phyloP scores from a whole-genome alignment of 1,140 invertebrate species.

The Rhizoglyphus robini region DNA sequence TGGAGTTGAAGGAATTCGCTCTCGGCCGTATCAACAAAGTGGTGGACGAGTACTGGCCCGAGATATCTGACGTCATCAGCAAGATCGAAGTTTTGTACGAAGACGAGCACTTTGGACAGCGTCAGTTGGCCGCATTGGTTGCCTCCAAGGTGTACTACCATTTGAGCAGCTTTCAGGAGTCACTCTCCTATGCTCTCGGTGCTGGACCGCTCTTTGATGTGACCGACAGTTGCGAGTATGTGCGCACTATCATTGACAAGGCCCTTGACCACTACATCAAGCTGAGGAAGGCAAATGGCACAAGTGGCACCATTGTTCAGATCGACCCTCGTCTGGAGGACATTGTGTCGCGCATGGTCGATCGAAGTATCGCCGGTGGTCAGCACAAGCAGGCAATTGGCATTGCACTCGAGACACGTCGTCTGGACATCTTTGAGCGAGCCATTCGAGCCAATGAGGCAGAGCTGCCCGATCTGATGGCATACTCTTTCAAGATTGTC shows the following conservation, averaged over 20 bases:
- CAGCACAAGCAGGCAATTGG: slow-evolving; percentile 87
- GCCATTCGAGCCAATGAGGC: slow-evolving; percentile 74
- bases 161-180: slow-evolving; percentile 88
- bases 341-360: slow-evolving; percentile 94
- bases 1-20: slow-evolving; percentile 84
- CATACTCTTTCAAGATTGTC: slow-evolving; percentile 84
- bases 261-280: slow-evolving; percentile 90
- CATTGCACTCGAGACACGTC: slow-evolving; percentile 79
- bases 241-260: slow-evolving; percentile 89
- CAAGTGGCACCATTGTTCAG: slow-evolving; percentile 46
- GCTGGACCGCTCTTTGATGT: slow-evolving; percentile 88
- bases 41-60: slow-evolving; percentile 95
- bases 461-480: slow-evolving; percentile 76
- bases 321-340: slow-evolving; percentile 78
- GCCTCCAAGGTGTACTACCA: slow-evolving; percentile 98
- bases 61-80: slow-evolving; percentile 91
- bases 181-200: slow-evolving; percentile 79
- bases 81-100: slow-evolving; percentile 96
- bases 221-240: slow-evolving; percentile 80
- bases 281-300: slow-evolving; percentile 52
- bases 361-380: slow-evolving; percentile 79
- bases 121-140: slow-evolving; percentile 83
- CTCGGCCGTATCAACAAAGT: slow-evolving; percentile 75
- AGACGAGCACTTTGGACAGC: slow-evolving; percentile 66
- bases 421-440: slow-evolving; percentile 88